These are phyloP conservation scores for Moxostoma hubbsi DNA, from an alignment of 2,797 vertebrate genomes.

Conservation along the genomic window DNA sequence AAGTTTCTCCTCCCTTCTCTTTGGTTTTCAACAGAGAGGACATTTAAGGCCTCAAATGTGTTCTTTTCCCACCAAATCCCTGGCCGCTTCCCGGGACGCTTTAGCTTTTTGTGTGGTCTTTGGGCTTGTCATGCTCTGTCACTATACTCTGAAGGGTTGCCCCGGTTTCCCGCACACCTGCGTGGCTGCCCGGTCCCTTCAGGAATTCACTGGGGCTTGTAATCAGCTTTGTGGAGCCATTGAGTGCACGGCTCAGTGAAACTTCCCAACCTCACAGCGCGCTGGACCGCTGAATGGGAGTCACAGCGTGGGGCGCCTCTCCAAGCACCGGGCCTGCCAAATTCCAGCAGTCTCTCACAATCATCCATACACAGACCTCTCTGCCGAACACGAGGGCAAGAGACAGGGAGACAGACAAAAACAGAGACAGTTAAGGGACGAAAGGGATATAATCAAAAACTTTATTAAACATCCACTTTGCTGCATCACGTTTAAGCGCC, in stretches of 20 bases:
- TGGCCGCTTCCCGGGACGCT: conserved; percentile 79
- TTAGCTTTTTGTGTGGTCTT: conserved; percentile 87
- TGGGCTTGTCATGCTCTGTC: conserved; percentile 84
- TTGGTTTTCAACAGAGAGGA: conserved; percentile 25
- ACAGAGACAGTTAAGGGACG: conserved; percentile 37
- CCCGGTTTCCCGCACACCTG: conserved; percentile 89
- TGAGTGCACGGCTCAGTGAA: conserved; percentile 89
- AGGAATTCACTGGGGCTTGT: conserved; percentile 93
- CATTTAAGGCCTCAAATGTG: conserved; percentile 46
- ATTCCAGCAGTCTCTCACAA: conserved; percentile 90
- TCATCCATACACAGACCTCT: conserved; percentile 80
- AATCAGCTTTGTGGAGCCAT: conserved; percentile 94
- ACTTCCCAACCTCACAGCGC: conserved; percentile 86
- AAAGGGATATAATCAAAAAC: conserved; percentile 7
- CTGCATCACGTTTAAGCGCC: neutral
- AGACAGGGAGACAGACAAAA: conserved; percentile 27
- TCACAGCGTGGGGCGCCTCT: conserved; percentile 87
- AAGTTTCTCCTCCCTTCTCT: conserved; percentile 72
- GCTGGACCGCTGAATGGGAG: conserved; percentile 85
- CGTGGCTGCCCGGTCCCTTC: conserved; percentile 88
- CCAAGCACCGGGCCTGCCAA: conserved; percentile 84
- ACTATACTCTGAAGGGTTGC: conserved; percentile 81
- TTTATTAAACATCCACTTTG: conserved; percentile 31
- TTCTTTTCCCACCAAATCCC: conserved; percentile 81
- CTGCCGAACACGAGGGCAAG: conserved; percentile 67